Conservation (phyloP, 2,888 invertebrate genomes). For the Ommatoiulus sabulosus region DNA sequence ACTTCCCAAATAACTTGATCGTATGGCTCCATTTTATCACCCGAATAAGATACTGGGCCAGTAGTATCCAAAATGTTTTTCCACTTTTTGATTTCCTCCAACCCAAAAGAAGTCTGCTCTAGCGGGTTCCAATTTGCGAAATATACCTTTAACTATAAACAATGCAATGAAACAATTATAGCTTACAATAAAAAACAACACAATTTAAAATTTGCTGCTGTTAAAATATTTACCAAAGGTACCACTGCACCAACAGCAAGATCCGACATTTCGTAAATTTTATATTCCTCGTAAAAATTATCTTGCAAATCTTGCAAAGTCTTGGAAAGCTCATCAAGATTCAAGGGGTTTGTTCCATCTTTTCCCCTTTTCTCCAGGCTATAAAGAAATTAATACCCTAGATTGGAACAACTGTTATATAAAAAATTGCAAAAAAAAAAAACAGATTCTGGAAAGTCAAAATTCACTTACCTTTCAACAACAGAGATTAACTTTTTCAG, state of each 20-base stretch:
- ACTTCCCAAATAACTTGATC: conserved; percentile 89
- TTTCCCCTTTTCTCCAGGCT: conserved; percentile 61
- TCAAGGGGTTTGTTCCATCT: conserved; percentile 68
- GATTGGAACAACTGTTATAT: conserved; percentile 61
- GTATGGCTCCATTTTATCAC: conserved; percentile 77
- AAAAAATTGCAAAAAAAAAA: background rate
- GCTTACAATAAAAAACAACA: background rate
- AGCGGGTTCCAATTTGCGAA: conserved; percentile 85
- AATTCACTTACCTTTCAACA: conserved; percentile 71
- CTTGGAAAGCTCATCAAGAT: conserved; percentile 73
- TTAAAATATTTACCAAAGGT: conserved; percentile 72
- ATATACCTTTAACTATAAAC: conserved; percentile 75
- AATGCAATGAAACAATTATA: background rate
- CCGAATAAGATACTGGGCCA: conserved; percentile 64
- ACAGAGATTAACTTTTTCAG: conserved; percentile 78
- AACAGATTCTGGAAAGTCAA: conserved; percentile 63
- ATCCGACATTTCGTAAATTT: conserved; percentile 83
- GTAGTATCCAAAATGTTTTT: conserved; percentile 67
- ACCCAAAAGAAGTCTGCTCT: conserved; percentile 68
- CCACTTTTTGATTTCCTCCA: conserved; percentile 68
- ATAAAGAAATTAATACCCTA: conserved; percentile 61
- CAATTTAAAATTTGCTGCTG: background rate
- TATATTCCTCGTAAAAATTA: conserved; percentile 81
- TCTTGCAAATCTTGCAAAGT: conserved; percentile 74
- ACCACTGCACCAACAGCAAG: conserved; percentile 87